Conservation (phyloP, 1,140 invertebrate genomes). For the Saxidomus purpurata region DNA sequence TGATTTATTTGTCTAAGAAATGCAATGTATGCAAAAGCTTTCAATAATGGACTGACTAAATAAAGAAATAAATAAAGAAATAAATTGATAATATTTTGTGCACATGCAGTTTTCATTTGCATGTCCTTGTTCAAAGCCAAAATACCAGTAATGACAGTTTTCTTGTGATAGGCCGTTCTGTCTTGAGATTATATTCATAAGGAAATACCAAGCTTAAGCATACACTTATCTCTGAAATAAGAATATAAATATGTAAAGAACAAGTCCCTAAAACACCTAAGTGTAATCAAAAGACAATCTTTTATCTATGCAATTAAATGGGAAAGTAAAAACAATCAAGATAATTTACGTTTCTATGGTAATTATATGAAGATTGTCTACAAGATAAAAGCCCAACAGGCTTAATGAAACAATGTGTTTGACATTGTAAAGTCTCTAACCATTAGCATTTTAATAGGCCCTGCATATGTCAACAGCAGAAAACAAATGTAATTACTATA, state of each 20-base stretch:
- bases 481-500: background rate
- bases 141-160: no score
- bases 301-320: constrained; percentile 29
- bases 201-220: background rate
- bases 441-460: constrained; percentile 46
- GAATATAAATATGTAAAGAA: constrained; percentile 37
- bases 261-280: constrained; percentile 22
- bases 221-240: background rate
- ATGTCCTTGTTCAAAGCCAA: no score
- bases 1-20: no score
- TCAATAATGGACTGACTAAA: no score
- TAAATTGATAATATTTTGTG: no score
- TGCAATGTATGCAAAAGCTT: no score
- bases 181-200: background rate
- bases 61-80: no score
- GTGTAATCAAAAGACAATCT: constrained; percentile 18
- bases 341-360: constrained; percentile 52
- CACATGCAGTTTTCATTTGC: no score
- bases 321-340: constrained; percentile 49
- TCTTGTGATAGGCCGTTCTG: no score
- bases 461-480: constrained; percentile 24
- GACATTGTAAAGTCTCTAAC: constrained; percentile 2
- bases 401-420: constrained; percentile 27
- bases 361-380: constrained; percentile 32
- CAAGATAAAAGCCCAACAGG: background rate